Conservation (phyloP, 2,888 invertebrate species). For the Alsophila aescularia region DNA sequence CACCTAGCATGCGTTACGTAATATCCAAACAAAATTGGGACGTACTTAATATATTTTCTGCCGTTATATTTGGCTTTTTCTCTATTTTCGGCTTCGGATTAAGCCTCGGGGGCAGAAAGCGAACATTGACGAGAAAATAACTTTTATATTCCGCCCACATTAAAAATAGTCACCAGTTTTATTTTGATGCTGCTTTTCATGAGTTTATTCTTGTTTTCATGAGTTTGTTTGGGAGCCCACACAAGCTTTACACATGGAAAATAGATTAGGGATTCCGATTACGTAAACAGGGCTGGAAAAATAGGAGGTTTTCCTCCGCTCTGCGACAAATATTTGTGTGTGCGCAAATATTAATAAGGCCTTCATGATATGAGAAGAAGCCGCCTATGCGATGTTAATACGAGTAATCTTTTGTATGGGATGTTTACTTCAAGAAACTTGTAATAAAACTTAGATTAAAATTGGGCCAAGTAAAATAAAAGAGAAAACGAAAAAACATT, state of each 20-base stretch:
- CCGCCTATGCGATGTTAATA: not conserved
- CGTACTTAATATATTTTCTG: not conserved
- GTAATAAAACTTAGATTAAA: too few relatives aligned
- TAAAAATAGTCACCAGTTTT: not conserved
- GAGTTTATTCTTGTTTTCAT: slow-evolving; percentile 2
- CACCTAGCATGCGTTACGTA: not conserved
- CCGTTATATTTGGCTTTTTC: slow-evolving; percentile 7
- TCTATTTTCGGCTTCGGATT: slow-evolving; percentile 11
- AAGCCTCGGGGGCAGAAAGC: not conserved
- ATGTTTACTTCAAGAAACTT: not conserved
- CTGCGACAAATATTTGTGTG: slow-evolving; percentile 16
- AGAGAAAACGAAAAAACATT: too few relatives aligned
- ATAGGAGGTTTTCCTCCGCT: slow-evolving; percentile 5
- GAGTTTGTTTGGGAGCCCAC: not conserved
- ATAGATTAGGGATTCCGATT: not conserved
- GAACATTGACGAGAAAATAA: slow-evolving; percentile 7
- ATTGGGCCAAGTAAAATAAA: too few relatives aligned
- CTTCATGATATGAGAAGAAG: not conserved
- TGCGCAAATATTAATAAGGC: slow-evolving; percentile 13
- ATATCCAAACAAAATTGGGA: not conserved
- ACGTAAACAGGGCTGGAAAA: slow-evolving; percentile 4
- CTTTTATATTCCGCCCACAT: not conserved
- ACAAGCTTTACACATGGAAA: slow-evolving; percentile 10
- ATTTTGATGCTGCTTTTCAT: not conserved
- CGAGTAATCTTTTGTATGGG: not conserved